phyloP scores from a whole-genome alignment of 2,797 vertebrate genomes.

The Gymnopithys bicolor region DNA sequence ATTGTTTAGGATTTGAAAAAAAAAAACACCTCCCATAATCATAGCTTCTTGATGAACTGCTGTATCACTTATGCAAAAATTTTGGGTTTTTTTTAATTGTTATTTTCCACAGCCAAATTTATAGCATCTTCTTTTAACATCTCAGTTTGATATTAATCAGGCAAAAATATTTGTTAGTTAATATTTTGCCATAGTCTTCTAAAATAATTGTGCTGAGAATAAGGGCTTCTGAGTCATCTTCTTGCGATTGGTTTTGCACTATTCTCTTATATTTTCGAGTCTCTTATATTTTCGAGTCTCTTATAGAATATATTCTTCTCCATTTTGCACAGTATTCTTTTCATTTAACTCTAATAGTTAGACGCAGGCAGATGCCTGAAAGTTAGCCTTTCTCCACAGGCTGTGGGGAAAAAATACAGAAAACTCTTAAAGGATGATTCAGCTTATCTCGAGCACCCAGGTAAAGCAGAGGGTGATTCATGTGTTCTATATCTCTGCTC shows the following conservation, averaged over 20 bases:
- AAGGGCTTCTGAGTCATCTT: neutral
- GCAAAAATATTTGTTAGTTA: neutral
- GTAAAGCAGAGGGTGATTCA: neutral
- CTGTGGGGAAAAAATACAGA: neutral
- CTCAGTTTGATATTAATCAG: neutral
- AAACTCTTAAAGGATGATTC: neutral
- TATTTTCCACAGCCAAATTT: neutral
- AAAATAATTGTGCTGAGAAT: neutral
- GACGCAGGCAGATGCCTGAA: neutral
- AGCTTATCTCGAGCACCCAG: neutral
- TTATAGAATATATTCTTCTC: neutral
- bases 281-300: neutral
- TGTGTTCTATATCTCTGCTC: neutral
- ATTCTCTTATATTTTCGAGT: neutral
- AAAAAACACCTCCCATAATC: neutral
- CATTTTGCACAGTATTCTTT: neutral
- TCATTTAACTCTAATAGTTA: neutral
- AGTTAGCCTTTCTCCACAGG: neutral
- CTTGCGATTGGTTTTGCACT: neutral
- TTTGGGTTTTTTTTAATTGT: neutral
- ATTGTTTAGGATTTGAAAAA: neutral
- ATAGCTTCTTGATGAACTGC: neutral
- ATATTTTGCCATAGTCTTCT: neutral
- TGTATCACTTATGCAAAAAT: neutral
- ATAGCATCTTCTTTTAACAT: neutral